These are phyloP conservation scores for Urocyon cinereoargenteus DNA, from an alignment of 2,797 vertebrate genomes.

Conservation along the genomic window DNA sequence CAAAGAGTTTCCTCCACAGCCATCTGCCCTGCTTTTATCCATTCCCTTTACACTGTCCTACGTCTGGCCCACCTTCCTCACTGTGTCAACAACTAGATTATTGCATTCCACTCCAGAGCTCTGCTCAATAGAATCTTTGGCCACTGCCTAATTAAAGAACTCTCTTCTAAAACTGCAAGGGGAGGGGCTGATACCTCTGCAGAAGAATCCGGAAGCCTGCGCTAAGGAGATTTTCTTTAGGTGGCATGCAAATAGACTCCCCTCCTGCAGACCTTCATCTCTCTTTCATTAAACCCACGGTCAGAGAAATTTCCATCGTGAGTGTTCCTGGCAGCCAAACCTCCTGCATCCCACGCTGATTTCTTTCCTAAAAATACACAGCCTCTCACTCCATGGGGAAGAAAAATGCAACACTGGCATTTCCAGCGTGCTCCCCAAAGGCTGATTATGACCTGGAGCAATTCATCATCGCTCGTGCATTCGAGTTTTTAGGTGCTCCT, in stretches of 20 bases:
- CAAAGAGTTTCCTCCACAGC: neutral
- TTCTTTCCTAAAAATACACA: constrained; percentile 73
- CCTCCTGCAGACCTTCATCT: constrained; percentile 57
- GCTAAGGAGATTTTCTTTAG: constrained; percentile 64
- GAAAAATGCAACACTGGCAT: constrained; percentile 53
- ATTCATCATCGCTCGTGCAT: constrained; percentile 64
- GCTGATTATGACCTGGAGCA: constrained; percentile 42
- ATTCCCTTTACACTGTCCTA: neutral
- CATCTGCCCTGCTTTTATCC: neutral
- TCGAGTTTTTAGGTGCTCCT: constrained; percentile 31
- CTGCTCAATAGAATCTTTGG: neutral
- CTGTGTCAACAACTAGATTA: neutral
- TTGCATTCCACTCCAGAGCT: neutral
- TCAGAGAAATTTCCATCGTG: constrained; percentile 80
- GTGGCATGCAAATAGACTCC: constrained; percentile 43
- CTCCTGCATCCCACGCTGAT: constrained; percentile 69
- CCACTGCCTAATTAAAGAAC: constrained; percentile 9
- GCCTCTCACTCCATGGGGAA: constrained; percentile 60
- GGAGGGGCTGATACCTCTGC: neutral
- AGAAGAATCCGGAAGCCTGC: neutral
- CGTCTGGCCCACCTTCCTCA: neutral
- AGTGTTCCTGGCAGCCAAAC: constrained; percentile 75
- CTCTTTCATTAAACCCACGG: constrained; percentile 67
- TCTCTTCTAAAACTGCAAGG: neutral
- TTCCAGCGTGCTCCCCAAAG: constrained; percentile 15